Conservation (phyloP, 2,113 vertebrate genomes). For the Riparia riparia region DNA sequence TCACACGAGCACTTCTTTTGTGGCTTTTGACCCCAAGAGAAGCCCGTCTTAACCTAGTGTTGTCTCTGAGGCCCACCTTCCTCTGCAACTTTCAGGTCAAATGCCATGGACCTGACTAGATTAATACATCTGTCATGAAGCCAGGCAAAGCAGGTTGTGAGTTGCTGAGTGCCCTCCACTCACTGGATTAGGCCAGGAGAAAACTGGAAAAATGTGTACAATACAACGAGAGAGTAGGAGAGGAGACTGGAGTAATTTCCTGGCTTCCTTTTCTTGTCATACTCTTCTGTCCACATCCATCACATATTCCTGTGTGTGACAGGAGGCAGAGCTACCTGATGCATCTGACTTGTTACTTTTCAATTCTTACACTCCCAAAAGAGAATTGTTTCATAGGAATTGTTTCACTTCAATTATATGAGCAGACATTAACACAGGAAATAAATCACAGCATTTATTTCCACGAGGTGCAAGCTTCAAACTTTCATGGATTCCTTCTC, state of each 20-base stretch:
- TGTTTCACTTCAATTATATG: not conserved
- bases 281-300: not conserved
- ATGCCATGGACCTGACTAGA: not conserved
- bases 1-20: not conserved
- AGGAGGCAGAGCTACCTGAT: not conserved
- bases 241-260: not conserved
- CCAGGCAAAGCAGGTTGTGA: not conserved
- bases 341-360: not conserved
- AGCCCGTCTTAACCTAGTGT: not conserved
- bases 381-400: not conserved
- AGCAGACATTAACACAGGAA: not conserved
- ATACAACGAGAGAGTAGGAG: not conserved
- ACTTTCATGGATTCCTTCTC: not conserved
- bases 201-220: not conserved
- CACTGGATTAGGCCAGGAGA: not conserved
- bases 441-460: not conserved
- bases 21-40: not conserved
- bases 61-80: not conserved
- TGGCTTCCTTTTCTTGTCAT: not conserved
- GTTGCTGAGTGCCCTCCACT: not conserved
- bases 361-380: not conserved
- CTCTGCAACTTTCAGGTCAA: slow-evolving; percentile 9
- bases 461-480: not conserved
- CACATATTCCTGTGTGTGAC: not conserved
- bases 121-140: not conserved